These are phyloP conservation scores for Pipistrellus pipistrellus DNA, from an alignment of 2,797 vertebrate genomes.

Conservation along the genomic window DNA sequence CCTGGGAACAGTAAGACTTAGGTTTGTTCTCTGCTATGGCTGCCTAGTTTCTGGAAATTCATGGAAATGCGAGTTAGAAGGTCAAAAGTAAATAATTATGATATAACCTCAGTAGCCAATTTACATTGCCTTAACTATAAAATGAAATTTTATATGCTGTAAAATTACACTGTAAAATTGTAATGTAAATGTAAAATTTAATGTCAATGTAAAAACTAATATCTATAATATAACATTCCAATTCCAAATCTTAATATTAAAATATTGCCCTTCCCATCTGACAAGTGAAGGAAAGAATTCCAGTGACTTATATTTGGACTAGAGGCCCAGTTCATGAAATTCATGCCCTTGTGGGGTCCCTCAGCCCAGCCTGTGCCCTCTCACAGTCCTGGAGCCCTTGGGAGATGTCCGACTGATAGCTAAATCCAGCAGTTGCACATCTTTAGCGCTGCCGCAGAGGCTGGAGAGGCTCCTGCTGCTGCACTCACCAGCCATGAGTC, in stretches of 20 bases:
- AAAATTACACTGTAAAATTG: background rate
- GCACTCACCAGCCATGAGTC: too few species aligned
- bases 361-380: too few species aligned
- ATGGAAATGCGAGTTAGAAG: background rate
- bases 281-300: background rate
- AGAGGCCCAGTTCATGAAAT: too few species aligned
- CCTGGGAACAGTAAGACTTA: background rate
- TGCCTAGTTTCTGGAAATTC: background rate
- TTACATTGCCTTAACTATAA: background rate
- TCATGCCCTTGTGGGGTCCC: too few species aligned
- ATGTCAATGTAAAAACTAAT: background rate
- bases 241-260: background rate
- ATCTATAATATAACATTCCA: background rate
- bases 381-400: too few species aligned
- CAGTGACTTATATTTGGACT: background rate
- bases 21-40: background rate
- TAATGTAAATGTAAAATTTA: background rate
- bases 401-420: too few species aligned
- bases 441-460: fast-evolving
- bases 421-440: too few species aligned
- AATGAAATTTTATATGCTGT: background rate
- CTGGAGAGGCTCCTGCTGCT: too few species aligned
- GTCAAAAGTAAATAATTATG: background rate
- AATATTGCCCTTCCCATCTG: background rate
- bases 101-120: background rate